These are phyloP conservation scores for Clinocottus analis DNA, from an alignment of 2,113 vertebrate genomes.

Conservation along the genomic window DNA sequence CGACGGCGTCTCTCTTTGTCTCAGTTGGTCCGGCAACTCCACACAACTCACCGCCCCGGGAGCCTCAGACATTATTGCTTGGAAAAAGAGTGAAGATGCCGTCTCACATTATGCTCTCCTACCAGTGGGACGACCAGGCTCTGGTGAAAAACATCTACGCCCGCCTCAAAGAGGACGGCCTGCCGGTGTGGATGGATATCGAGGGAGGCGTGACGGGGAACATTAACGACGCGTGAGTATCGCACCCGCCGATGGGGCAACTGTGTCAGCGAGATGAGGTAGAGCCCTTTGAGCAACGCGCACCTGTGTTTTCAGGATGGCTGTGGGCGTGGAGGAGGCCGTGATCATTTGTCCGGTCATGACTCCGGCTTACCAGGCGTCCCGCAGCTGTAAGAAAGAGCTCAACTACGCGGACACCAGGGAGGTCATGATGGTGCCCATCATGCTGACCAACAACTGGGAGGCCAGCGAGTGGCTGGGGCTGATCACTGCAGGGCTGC, in stretches of 20 bases:
- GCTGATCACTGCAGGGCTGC: slow-evolving; percentile 65
- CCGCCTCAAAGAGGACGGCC: slow-evolving; percentile 55
- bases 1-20: neutral
- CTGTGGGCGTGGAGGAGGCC: slow-evolving; percentile 70
- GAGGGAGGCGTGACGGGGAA: slow-evolving; percentile 70
- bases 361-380: slow-evolving; percentile 70
- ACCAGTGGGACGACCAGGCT: slow-evolving; percentile 69
- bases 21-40: neutral
- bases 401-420: slow-evolving; percentile 64
- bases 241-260: neutral
- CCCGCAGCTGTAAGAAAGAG: slow-evolving; percentile 74
- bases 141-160: slow-evolving; percentile 63
- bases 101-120: slow-evolving; percentile 68
- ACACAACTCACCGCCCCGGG: neutral
- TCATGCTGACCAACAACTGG: slow-evolving; percentile 71
- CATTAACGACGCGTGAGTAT: slow-evolving; percentile 68
- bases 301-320: slow-evolving; percentile 59
- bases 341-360: slow-evolving; percentile 65
- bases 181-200: slow-evolving; percentile 74
- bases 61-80: neutral
- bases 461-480: slow-evolving; percentile 75
- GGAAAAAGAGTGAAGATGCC: slow-evolving; percentile 38
- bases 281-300: neutral
- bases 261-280: neutral
- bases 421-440: slow-evolving; percentile 53